phyloP scores from a whole-genome alignment of 2,888 invertebrate species.

The Chrysolina oricalcia region DNA sequence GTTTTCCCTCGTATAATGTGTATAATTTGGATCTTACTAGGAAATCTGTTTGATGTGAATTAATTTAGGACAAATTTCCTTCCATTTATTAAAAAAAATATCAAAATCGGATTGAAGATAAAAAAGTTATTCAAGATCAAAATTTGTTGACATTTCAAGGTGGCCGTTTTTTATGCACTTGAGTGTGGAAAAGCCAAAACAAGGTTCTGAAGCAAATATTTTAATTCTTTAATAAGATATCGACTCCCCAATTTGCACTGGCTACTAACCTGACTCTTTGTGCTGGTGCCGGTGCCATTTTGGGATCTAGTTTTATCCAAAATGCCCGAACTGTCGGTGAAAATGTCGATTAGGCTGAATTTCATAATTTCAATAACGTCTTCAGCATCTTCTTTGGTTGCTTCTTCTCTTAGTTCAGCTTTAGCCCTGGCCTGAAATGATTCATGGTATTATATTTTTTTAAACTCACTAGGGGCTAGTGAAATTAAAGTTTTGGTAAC shows the following conservation, averaged over 20 bases:
- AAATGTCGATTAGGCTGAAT: slow-evolving; percentile 85
- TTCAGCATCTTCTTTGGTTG: slow-evolving; percentile 85
- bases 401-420: slow-evolving; percentile 87
- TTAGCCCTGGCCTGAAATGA: slow-evolving; percentile 86
- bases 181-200: too few relatives aligned
- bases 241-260: neutral
- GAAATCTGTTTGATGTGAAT: too few relatives aligned
- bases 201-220: too few relatives aligned
- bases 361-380: slow-evolving; percentile 91
- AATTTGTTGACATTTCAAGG: too few relatives aligned
- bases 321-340: slow-evolving; percentile 81
- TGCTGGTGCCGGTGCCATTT: slow-evolving; percentile 83
- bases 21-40: too few relatives aligned
- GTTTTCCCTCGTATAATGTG: too few relatives aligned
- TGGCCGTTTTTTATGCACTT: too few relatives aligned
- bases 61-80: too few relatives aligned
- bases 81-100: too few relatives aligned
- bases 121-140: too few relatives aligned
- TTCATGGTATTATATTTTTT: slow-evolving; percentile 6
- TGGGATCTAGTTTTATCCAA: slow-evolving; percentile 80
- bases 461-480: neutral
- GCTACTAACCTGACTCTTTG: slow-evolving; percentile 76
- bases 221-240: too few relatives aligned
- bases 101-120: too few relatives aligned
- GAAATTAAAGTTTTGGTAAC: neutral